phyloP scores from a whole-genome alignment of 1,140 invertebrate genomes.

The Drosophila kepulauana region DNA sequence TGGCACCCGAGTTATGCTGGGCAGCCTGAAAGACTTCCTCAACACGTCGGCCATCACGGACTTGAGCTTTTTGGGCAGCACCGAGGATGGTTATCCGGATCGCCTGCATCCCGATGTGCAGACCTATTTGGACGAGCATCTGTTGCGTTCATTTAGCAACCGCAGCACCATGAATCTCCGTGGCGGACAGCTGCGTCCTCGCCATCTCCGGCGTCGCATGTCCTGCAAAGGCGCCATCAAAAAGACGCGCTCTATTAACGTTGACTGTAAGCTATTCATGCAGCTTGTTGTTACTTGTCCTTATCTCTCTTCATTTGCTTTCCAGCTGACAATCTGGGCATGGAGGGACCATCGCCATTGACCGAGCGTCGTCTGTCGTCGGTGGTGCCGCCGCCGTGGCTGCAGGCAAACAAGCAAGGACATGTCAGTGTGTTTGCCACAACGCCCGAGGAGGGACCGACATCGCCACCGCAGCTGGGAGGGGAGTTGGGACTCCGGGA shows the following conservation, averaged over 20 bases:
- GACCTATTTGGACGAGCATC: constrained; percentile 94
- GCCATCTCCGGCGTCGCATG: constrained; percentile 89
- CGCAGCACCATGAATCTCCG: constrained; percentile 89
- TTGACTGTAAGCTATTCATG: constrained; percentile 88
- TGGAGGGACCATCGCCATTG: constrained; percentile 87
- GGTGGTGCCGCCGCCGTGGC: constrained; percentile 86
- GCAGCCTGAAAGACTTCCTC: constrained; percentile 95
- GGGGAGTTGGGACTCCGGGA: constrained; percentile 69
- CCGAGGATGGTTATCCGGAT: constrained; percentile 95
- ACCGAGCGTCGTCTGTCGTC: constrained; percentile 88
- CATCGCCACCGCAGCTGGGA: constrained; percentile 53
- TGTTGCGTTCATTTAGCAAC: constrained; percentile 92
- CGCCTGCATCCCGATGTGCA: constrained; percentile 93
- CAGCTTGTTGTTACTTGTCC: background rate
- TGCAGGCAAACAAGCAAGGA: constrained; percentile 85
- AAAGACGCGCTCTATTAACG: constrained; percentile 94
- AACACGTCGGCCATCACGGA: constrained; percentile 98
- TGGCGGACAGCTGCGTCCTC: constrained; percentile 85
- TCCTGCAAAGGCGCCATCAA: constrained; percentile 94
- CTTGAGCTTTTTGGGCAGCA: constrained; percentile 96
- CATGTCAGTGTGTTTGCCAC: constrained; percentile 78
- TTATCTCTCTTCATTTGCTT: constrained; percentile 8
- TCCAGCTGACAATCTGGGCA: constrained; percentile 90
- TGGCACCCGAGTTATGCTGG: constrained; percentile 97
- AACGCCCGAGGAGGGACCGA: constrained; percentile 76